Evolutionary conservation across 1,140 invertebrate genomes (phyloP), one percentile per base, ranked within the genome.

Genomic region (Drosophila paulistorum): DNA sequence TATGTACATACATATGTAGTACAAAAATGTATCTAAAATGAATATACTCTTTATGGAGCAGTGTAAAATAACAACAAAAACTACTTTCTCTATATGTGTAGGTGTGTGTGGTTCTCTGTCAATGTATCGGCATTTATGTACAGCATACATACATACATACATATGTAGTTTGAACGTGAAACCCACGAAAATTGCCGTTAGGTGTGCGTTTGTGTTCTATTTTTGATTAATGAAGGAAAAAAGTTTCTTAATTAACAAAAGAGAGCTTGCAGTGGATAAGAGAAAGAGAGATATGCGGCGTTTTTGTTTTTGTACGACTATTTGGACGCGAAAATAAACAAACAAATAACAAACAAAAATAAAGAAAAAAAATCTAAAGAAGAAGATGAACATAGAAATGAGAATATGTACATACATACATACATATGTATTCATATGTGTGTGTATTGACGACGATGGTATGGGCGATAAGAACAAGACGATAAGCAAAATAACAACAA

Each of bases 401-500:
- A 17, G 42, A 13, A 61, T 39, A 41, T 9, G 23, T 26, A 51
- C 9, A 51, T 33, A 26, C 1, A 13, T 45, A 4, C 3, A 26
- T 23, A 45, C 13, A 30, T 62, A 30, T 63, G 37, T 63, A 63
- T 30, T 5, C n/a, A 11, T 20, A 26, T 37, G n/a, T 11, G 11
- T 26, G 33, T 13, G 10, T 45, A 57, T 45, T 35, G n/a, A 35
- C 10, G 14, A 39, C 33, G 33, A 59, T 35, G 14, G 33, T 14
- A 58, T 37, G 13, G 9, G 45, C 45, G 45, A 62, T 13, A 30
- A 20, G 9, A 59, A 59, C 51, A 59, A 71, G 7, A 4, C 57
- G 57, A 59, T 59, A 59, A 58, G 57, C 33, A 51, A 51, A 20
- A 20, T 51, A 51, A 58, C 55, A 59, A 59, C 57, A 58, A 59